Percentiles rank a stretch among this genome's conserved stretches.
Conservation (phyloP, 2,797 vertebrate genomes). For the Gila robusta region DNA sequence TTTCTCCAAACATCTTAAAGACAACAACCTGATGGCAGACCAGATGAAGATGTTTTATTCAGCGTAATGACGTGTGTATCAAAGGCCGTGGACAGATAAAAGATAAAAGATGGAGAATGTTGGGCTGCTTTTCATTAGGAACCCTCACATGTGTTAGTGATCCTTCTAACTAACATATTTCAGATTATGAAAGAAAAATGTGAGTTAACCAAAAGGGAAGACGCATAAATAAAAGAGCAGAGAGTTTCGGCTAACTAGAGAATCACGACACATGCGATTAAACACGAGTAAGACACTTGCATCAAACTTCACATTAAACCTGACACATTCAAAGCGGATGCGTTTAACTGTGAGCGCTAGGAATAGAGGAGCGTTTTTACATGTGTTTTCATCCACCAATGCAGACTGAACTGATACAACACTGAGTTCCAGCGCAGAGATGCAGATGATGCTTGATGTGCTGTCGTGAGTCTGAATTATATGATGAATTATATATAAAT, state of each 20-base stretch:
- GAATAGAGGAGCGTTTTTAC: neutral
- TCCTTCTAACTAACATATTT: neutral
- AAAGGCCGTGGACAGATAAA: constrained; percentile 23
- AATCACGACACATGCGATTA: neutral
- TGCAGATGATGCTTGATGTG: neutral
- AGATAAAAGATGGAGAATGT: constrained; percentile 44
- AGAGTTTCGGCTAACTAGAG: neutral
- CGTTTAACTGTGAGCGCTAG: constrained; percentile 48
- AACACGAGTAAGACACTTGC: neutral
- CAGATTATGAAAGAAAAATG: neutral
- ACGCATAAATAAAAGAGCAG: constrained; percentile 2
- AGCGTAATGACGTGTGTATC: constrained; percentile 42
- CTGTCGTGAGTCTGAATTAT: neutral
- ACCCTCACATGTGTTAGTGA: neutral
- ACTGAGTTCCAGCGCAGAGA: neutral
- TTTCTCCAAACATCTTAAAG: constrained; percentile 3
- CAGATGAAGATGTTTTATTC: constrained; percentile 1
- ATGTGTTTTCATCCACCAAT: neutral
- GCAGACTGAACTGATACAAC: neutral
- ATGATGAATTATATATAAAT: neutral
- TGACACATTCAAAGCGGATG: neutral
- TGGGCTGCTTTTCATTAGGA: neutral
- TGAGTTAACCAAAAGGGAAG: neutral
- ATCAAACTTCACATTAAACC: neutral
- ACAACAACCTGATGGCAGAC: neutral